phyloP scores from a whole-genome alignment of 2,113 vertebrate species.

The Hydrolagus affinis region DNA sequence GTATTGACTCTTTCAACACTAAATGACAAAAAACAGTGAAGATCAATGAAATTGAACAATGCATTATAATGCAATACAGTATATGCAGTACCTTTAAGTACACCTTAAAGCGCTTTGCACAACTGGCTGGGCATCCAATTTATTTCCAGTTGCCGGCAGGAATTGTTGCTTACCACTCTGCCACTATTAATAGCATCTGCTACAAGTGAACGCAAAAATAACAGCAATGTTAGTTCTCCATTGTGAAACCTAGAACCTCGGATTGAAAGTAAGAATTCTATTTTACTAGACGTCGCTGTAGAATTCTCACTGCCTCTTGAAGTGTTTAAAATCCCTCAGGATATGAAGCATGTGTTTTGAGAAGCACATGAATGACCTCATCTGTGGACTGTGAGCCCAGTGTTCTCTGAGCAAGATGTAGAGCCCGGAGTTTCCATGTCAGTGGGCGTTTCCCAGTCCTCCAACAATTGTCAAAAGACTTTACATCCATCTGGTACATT shows the following conservation, averaged over 20 bases:
- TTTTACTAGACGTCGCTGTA: neutral
- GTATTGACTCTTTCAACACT: no score
- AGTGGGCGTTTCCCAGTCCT: neutral
- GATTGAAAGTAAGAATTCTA: neutral
- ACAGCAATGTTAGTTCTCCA: neutral
- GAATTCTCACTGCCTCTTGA: neutral
- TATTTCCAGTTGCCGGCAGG: no score
- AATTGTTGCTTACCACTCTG: no score
- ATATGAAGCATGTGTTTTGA: neutral
- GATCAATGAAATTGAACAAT: no score
- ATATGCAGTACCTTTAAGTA: no score
- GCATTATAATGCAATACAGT: no score
- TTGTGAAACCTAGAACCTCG: neutral
- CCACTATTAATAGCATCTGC: no score
- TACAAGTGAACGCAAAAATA: no score
- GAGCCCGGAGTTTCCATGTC: neutral
- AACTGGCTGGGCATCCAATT: no score
- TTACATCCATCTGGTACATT: neutral
- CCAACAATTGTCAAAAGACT: neutral
- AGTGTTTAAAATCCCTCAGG: neutral
- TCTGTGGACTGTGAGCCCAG: neutral
- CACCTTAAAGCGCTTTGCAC: no score
- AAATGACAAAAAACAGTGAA: no score
- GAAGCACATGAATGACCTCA: neutral
- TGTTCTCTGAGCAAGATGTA: neutral